phyloP scores from a whole-genome alignment of 2,113 vertebrate genomes.

The Lepus timidus region DNA sequence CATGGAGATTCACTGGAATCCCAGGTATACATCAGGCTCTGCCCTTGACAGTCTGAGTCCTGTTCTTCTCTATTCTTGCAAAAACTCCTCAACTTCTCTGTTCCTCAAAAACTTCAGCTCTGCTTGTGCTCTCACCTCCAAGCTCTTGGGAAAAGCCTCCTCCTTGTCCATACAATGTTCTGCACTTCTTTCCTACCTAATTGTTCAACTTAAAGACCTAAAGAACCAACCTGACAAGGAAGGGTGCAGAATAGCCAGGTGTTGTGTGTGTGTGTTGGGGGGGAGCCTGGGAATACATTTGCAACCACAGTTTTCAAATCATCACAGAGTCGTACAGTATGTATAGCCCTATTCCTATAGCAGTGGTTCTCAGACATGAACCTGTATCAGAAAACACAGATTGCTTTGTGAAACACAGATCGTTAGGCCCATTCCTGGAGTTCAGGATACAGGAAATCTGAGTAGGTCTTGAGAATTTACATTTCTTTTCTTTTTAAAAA shows the following conservation, averaged over 20 bases:
- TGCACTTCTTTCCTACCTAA: not conserved
- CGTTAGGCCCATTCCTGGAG: not conserved
- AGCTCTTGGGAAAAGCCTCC: not conserved
- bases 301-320: not conserved
- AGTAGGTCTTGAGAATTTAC: not conserved
- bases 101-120: not conserved
- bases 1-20: constrained; percentile 44
- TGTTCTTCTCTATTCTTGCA: not conserved
- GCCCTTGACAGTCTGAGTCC: not conserved
- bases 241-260: not conserved
- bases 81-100: not conserved
- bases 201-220: not conserved
- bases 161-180: not conserved
- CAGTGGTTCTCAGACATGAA: not conserved
- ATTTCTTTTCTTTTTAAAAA: not conserved
- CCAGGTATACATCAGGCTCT: not conserved
- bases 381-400: not conserved
- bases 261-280: not conserved
- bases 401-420: not conserved
- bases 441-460: not conserved
- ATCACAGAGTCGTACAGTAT: not conserved
- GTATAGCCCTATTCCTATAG: not conserved
- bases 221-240: not conserved
- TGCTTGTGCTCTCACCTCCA: not conserved
- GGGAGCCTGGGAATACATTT: not conserved